These are phyloP conservation scores for Daubentonia madagascariensis DNA, from an alignment of 2,113 vertebrate genomes.

Conservation along the genomic window DNA sequence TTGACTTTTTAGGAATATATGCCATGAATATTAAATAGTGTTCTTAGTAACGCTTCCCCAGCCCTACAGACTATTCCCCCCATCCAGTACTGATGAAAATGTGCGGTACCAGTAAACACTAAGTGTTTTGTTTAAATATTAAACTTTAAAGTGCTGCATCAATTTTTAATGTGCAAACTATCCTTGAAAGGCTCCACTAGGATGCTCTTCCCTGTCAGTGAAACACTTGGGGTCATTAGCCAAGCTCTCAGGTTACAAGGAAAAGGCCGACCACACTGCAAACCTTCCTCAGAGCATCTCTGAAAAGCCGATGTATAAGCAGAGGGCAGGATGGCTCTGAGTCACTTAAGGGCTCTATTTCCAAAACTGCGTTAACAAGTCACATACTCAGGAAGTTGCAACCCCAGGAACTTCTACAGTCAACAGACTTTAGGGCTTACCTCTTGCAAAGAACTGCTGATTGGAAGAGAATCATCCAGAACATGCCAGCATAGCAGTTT, in stretches of 20 bases:
- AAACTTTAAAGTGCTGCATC: slow-evolving; percentile 76
- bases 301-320: slow-evolving; percentile 11
- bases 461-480: not conserved
- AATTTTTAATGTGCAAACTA: slow-evolving; percentile 81
- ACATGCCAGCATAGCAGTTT: not conserved
- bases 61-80: not conserved
- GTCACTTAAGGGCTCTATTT: slow-evolving; percentile 43
- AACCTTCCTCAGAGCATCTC: slow-evolving; percentile 43
- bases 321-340: not conserved
- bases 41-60: not conserved
- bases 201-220: slow-evolving; percentile 63
- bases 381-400: not conserved
- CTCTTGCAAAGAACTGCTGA: slow-evolving; percentile 35
- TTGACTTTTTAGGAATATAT: slow-evolving; percentile 53
- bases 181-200: slow-evolving; percentile 68
- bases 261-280: slow-evolving; percentile 10
- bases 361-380: slow-evolving; percentile 40
- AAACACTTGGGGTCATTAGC: slow-evolving; percentile 60
- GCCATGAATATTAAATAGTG: slow-evolving; percentile 30
- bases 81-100: not conserved
- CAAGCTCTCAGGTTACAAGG: slow-evolving; percentile 46
- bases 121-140: slow-evolving; percentile 82
- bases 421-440: not conserved
- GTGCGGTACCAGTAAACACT: slow-evolving; percentile 59
- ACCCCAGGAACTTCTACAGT: slow-evolving; percentile 35